A percentile compares a stretch with the other conserved stretches of the same genome.
These are phyloP conservation scores for Autographa pulchrina DNA, from an alignment of 2,888 invertebrate species.

Conservation along the genomic window DNA sequence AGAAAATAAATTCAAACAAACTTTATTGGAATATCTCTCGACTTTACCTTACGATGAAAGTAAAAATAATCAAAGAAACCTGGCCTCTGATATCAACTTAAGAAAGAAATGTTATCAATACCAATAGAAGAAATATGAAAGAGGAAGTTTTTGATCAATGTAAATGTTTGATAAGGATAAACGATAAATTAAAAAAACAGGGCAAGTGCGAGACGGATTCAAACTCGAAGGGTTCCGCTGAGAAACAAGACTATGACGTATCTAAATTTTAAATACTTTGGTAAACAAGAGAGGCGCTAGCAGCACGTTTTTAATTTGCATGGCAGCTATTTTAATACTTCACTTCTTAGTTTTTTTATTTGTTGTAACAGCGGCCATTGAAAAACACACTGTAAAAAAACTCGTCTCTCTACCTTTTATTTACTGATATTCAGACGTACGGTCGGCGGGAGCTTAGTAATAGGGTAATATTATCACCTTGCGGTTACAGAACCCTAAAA, in stretches of 20 bases:
- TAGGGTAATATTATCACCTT: too few relatives aligned
- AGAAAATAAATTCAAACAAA: conserved; percentile 6
- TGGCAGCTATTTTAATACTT: too few relatives aligned
- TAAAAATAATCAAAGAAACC: conserved; percentile 8
- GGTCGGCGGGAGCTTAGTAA: too few relatives aligned
- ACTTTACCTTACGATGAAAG: conserved; percentile 11
- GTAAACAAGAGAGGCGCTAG: too few relatives aligned
- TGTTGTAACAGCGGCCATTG: too few relatives aligned
- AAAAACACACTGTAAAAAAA: too few relatives aligned
- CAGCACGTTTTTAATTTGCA: too few relatives aligned
- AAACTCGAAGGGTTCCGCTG: not conserved
- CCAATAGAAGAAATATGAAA: not conserved
- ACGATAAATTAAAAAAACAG: not conserved
- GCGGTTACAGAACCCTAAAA: not conserved
- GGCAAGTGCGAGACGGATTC: not conserved
- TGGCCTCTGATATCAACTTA: conserved; percentile 10
- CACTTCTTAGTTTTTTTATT: too few relatives aligned
- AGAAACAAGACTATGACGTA: too few relatives aligned
- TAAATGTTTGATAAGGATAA: conserved; percentile 6
- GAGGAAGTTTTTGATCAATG: not conserved
- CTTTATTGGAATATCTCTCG: conserved; percentile 16
- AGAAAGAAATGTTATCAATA: conserved; percentile 4
- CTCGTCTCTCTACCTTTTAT: too few relatives aligned
- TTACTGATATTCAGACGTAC: too few relatives aligned
- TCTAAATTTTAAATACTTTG: too few relatives aligned